Percentiles rank a stretch among this genome's conserved stretches.
Evolutionary conservation across 2,797 vertebrate species (phyloP).

Genomic region (Chelon auratus): DNA sequence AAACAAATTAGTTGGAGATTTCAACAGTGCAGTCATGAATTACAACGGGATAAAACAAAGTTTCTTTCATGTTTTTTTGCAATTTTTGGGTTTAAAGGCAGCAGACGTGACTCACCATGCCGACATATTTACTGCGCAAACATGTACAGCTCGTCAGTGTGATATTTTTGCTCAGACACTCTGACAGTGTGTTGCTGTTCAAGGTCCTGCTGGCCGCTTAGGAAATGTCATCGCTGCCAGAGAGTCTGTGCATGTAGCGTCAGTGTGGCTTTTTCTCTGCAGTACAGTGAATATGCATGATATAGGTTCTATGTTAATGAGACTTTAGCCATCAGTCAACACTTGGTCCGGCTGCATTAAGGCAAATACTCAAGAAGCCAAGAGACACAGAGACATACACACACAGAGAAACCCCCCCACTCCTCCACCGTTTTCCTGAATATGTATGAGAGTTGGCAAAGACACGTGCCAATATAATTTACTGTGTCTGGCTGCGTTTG

Average conservation of each 20-base stretch:
- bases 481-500: constrained; percentile 46
- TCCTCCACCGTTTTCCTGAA: constrained; percentile 35
- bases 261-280: constrained; percentile 66
- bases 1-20: too few relatives aligned
- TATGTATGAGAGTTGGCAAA: constrained; percentile 59
- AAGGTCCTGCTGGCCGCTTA: constrained; percentile 33
- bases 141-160: constrained; percentile 35
- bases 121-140: constrained; percentile 13
- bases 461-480: constrained; percentile 58
- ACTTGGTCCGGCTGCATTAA: constrained; percentile 43
- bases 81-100: not conserved
- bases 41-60: too few relatives aligned
- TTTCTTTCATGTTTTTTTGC: not conserved
- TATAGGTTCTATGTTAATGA: constrained; percentile 73
- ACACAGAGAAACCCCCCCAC: constrained; percentile 13
- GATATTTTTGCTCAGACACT: constrained; percentile 33
- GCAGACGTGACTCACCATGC: not conserved
- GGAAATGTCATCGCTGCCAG: constrained; percentile 65
- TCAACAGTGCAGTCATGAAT: too few relatives aligned
- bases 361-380: constrained; percentile 36
- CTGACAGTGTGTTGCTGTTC: constrained; percentile 30
- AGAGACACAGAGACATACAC: constrained; percentile 27
- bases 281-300: constrained; percentile 54
- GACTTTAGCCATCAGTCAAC: constrained; percentile 67
- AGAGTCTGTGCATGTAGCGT: constrained; percentile 49